These are phyloP conservation scores for Lithophane leautieri DNA, from an alignment of 2,888 invertebrate species.

Conservation along the genomic window DNA sequence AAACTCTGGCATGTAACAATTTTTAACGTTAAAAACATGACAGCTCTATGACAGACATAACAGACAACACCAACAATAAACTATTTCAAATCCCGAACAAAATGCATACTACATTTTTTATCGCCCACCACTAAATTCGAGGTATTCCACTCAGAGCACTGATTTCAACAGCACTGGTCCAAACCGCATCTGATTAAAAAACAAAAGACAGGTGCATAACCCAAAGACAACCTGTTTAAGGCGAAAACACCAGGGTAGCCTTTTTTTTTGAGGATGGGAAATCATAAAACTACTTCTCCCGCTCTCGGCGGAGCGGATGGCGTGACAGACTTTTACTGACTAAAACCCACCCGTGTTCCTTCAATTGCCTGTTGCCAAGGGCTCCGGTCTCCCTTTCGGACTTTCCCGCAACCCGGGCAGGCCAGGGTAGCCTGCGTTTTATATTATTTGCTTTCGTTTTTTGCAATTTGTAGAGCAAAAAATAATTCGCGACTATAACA, in stretches of 20 bases:
- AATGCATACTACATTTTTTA: neutral
- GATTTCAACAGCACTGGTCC: too few species aligned
- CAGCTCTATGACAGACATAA: too few species aligned
- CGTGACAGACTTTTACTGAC: too few species aligned
- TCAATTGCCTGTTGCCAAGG: too few species aligned
- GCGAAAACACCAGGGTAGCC: too few species aligned
- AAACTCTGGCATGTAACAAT: neutral
- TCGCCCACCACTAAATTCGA: accelerated
- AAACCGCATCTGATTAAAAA: neutral
- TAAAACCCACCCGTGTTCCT: too few species aligned
- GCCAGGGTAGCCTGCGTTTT: neutral
- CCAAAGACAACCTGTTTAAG: constrained; percentile 7
- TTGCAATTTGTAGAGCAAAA: neutral
- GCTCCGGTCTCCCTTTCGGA: too few species aligned
- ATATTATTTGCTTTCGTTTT: neutral
- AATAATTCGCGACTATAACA: neutral
- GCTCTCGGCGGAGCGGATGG: too few species aligned
- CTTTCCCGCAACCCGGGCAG: too few species aligned
- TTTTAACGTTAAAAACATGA: constrained; percentile 4
- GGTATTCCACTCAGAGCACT: too few species aligned
- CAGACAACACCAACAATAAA: neutral
- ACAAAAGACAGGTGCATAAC: constrained; percentile 12
- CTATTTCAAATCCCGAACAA: constrained; percentile 16
- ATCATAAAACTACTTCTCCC: too few species aligned
- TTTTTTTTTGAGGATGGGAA: too few species aligned